Evolutionary conservation across 2,113 vertebrate genomes (phyloP), one percentile per base, ranked within the genome.

Genomic region (Hyperopisus bebe): DNA sequence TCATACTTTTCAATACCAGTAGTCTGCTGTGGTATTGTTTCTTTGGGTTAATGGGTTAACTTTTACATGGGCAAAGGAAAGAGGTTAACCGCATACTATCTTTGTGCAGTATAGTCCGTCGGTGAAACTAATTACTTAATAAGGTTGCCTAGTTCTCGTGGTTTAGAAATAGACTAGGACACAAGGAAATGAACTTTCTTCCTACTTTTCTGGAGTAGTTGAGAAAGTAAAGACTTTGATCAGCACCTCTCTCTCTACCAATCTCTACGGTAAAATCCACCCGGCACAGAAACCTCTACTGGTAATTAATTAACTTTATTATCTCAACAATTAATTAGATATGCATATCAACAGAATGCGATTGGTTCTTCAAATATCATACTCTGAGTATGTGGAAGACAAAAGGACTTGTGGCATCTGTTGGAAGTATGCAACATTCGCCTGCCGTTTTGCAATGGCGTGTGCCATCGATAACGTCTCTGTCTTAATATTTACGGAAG

Each of bases 111-210:
- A 87, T 50, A 87, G 48, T 27, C 24, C 35, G 48, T 51, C 48
- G 47, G 85, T 46, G 82, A 84, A 84, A 47, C 82, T 84, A 84
- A 84, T 84, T 84, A 84, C 82, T 84, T 84, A 84, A 84, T 84
- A 51, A 87, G 85, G 47, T 84, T 53, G 48, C 85, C 85, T 87
- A 87, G 85, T 53, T 51, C 85, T 53, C 85, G 50, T 53, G 85
- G 50, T 87, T 35, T 53, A 35, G 48, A 87, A 87, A 87, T 87
- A 53, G 85, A 35, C 48, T 35, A 53, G 48, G 85, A 87, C 85
- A 53, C 85, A 51, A 47, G 44, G 27, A 86, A 86, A 35, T 87
- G 50, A 35, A 27, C 31, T 55, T 53, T 87, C 85, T 53, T 87
- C 82, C 82, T 87, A 51, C n/a, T 86, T 48, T 48, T 47, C 42